These are phyloP conservation scores for Enteromius thamalakanensis DNA, from an alignment of 2,797 vertebrate genomes.

Conservation along the genomic window DNA sequence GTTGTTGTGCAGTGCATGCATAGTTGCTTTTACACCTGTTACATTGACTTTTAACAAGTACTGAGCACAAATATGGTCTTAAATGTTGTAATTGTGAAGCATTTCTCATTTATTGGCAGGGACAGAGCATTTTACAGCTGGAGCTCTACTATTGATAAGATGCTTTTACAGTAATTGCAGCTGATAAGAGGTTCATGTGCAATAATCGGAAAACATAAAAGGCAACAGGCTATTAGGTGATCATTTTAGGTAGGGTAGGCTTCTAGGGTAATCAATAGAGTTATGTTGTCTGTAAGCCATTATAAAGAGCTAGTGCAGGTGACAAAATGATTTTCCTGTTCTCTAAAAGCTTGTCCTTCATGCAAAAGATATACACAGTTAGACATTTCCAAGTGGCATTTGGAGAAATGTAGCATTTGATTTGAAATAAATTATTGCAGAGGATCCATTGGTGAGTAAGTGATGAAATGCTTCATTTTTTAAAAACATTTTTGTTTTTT, in stretches of 20 bases:
- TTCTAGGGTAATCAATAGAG: neutral
- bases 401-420: neutral
- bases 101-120: neutral
- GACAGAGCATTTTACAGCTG: constrained; percentile 5
- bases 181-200: neutral
- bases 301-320: neutral
- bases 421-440: neutral
- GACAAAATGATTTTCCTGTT: neutral
- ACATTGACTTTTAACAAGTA: neutral
- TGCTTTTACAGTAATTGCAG: neutral
- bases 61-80: neutral
- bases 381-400: neutral
- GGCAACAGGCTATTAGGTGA: neutral
- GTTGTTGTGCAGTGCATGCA: neutral
- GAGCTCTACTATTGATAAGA: neutral
- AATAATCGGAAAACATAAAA: neutral
- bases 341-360: too few relatives aligned
- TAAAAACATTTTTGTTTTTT: too few relatives aligned
- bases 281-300: neutral
- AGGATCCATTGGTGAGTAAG: too few relatives aligned
- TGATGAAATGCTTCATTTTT: too few relatives aligned
- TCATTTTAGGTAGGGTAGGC: neutral
- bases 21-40: neutral
- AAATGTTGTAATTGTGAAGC: neutral
- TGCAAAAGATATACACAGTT: neutral